Evolutionary conservation across 1,140 invertebrate species (phyloP).

Genomic region (Macrotrachela quadricornifera): DNA sequence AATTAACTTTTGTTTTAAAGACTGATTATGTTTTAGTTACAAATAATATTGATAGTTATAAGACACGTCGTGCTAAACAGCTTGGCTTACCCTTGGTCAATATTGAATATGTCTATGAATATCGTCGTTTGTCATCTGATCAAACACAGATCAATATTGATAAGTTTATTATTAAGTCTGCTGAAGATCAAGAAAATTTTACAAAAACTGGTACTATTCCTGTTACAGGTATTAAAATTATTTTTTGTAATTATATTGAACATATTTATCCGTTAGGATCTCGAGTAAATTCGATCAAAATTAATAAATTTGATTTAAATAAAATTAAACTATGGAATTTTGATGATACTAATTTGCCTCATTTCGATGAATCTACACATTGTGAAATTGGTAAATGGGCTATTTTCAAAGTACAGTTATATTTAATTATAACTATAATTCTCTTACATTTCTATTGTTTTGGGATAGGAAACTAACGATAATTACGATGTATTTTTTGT

Average conservation of each 20-base stretch:
- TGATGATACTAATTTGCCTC: too few relatives aligned
- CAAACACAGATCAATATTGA: neutral
- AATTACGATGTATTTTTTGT: neutral
- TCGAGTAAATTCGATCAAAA: neutral
- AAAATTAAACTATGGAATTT: too few relatives aligned
- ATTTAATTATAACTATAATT: neutral
- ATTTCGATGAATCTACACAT: too few relatives aligned
- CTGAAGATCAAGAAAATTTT: neutral
- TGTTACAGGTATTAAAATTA: neutral
- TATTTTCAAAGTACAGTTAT: too few relatives aligned
- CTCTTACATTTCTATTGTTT: neutral
- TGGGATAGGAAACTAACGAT: neutral
- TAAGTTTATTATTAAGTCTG: neutral
- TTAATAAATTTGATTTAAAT: neutral
- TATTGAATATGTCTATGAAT: conserved; percentile 17
- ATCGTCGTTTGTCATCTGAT: conserved; percentile 13
- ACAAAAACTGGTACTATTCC: neutral
- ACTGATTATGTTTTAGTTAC: too few relatives aligned
- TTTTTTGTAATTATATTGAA: neutral
- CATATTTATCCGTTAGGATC: neutral
- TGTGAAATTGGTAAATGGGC: too few relatives aligned
- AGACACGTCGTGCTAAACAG: conserved; percentile 16
- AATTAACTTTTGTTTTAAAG: too few relatives aligned
- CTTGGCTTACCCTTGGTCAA: conserved; percentile 18
- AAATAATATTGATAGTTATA: conserved; percentile 14